Evolutionary conservation across 53 echinoderm and acorn worm genomes (phyloP).

Genomic region (Zoroaster sp.): DNA sequence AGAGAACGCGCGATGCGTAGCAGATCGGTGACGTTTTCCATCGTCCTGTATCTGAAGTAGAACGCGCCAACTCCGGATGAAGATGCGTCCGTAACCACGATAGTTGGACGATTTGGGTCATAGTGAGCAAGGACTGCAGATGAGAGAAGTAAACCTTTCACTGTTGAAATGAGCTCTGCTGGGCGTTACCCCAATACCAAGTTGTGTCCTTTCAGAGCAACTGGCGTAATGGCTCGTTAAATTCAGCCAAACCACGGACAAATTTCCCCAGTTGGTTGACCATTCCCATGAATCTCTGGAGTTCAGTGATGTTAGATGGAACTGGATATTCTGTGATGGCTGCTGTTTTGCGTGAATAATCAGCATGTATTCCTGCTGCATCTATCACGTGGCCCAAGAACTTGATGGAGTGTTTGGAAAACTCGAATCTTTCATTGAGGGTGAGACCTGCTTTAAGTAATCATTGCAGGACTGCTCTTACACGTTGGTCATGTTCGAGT

Average conservation of each 20-base stretch:
- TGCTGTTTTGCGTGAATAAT: slow-evolving; percentile 40
- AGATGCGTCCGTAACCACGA: slow-evolving; percentile 61
- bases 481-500: slow-evolving; percentile 29
- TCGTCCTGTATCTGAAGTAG: slow-evolving; percentile 40
- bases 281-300: slow-evolving; percentile 68
- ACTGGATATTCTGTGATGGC: slow-evolving; percentile 40
- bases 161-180: slow-evolving; percentile 31
- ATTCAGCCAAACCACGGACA: slow-evolving; percentile 23
- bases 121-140: slow-evolving; percentile 36
- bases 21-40: slow-evolving; percentile 52
- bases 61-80: slow-evolving; percentile 53
- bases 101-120: slow-evolving; percentile 35
- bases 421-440: slow-evolving; percentile 38
- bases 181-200: slow-evolving; percentile 55
- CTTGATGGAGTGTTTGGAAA: slow-evolving; percentile 8
- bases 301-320: slow-evolving; percentile 55
- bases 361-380: slow-evolving; percentile 13
- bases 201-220: slow-evolving; percentile 51
- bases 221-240: slow-evolving; percentile 43
- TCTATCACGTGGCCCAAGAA: slow-evolving; percentile 58
- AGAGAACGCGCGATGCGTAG: no score
- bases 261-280: slow-evolving; percentile 74
- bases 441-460: slow-evolving; percentile 19
- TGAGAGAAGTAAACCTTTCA: slow-evolving; percentile 41
- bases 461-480: slow-evolving; percentile 18